Evolutionary conservation across 1,140 invertebrate genomes (phyloP).

Genomic region (Pteromalus puparum): DNA sequence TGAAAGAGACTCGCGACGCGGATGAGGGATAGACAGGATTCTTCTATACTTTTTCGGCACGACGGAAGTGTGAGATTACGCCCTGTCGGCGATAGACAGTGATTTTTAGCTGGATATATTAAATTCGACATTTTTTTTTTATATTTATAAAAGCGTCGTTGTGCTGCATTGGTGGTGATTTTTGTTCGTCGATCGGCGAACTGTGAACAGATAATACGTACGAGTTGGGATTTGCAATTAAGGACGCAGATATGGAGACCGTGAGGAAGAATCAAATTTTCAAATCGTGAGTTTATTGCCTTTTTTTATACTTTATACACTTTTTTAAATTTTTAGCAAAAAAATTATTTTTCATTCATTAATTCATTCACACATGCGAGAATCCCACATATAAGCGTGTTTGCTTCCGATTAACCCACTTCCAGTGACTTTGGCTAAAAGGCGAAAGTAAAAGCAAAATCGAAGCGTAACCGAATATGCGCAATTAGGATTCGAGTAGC

Average conservation of each 20-base stretch:
- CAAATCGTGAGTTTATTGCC: constrained; percentile 54
- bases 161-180: not conserved
- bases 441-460: constrained; percentile 20
- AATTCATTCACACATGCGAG: not conserved
- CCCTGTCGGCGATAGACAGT: not conserved
- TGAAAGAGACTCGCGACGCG: not conserved
- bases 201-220: not conserved
- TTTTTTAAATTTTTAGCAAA: not conserved
- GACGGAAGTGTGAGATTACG: too few relatives aligned
- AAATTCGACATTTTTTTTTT: not conserved
- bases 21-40: not conserved
- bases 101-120: too few relatives aligned
- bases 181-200: not conserved
- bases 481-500: constrained; percentile 22
- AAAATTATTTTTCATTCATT: not conserved
- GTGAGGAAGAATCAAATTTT: constrained; percentile 51
- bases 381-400: not conserved
- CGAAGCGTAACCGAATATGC: constrained; percentile 9
- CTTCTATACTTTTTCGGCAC: too few relatives aligned
- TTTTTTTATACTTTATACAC: not conserved
- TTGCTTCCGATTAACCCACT: not conserved
- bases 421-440: not conserved
- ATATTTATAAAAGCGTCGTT: not conserved
- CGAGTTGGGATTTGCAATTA: too few relatives aligned
- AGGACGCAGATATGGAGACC: constrained; percentile 43